Conservation (phyloP, 2,113 vertebrate species). For the Stigmatopora argus region DNA sequence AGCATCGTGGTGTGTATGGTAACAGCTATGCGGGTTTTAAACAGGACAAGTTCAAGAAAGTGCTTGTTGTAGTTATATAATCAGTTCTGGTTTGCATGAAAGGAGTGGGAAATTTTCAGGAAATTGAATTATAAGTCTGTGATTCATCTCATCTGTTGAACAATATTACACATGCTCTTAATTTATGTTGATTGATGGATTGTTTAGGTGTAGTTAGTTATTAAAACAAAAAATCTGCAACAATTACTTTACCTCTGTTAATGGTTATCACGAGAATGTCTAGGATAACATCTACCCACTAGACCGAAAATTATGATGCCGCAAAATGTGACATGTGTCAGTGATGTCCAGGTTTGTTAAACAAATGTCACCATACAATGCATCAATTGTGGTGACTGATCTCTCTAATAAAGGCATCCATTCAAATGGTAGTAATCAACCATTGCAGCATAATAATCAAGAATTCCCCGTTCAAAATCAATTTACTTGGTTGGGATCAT, state of each 20-base stretch:
- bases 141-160: background rate
- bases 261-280: background rate
- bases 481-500: slow-evolving; percentile 29
- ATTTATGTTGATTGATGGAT: background rate
- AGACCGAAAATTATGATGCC: slow-evolving; percentile 9
- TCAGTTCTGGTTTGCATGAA: background rate
- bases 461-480: slow-evolving; percentile 45
- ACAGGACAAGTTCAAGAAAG: background rate
- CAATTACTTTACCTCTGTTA: background rate
- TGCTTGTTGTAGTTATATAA: background rate
- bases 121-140: background rate
- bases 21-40: background rate
- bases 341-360: slow-evolving; percentile 11
- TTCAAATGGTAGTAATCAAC: slow-evolving; percentile 12
- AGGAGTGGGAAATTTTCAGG: background rate
- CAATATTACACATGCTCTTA: background rate
- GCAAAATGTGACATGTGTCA: slow-evolving; percentile 22
- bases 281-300: background rate
- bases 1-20: background rate
- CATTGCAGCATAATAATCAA: slow-evolving; percentile 22
- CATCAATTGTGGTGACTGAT: slow-evolving; percentile 41
- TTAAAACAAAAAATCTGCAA: background rate
- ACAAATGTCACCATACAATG: slow-evolving; percentile 34
- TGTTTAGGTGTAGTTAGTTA: background rate
- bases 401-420: slow-evolving; percentile 34